Evolutionary conservation across 2,888 invertebrate genomes (phyloP), one percentile per base, ranked within the genome.

Genomic region (Drosophila mayaguana): DNA sequence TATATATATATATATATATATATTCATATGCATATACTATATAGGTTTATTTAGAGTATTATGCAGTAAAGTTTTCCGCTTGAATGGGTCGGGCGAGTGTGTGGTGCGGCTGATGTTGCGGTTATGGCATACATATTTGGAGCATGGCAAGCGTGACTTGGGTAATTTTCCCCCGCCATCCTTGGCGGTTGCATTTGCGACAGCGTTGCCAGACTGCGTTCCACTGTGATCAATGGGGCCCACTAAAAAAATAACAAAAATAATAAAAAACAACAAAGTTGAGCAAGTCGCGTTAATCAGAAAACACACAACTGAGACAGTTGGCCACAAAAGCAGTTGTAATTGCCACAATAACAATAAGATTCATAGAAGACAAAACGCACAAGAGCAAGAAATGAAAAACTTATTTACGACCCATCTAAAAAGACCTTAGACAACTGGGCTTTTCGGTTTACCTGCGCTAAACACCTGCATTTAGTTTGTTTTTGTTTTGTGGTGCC

Each of bases 81-180:
- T 75, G 59, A 85, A 81, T 72, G 69, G 50, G 6, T 42, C n/a
- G 48, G 36, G 7, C 16, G 28, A n/a, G n/a, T n/a, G n/a, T n/a
- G n/a, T n/a, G n/a, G n/a, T 28, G n/a, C 28, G n/a, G 28, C 28
- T 8, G 28, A 28, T 16, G 25, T 34, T 68, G 54, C 22, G 63
- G 77, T 78, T 78, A 81, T 78, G 73, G 45, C 78, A 77, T 63
- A 54, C 8, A 55, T 45, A 79, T 81, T 60, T 80, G 18, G 80
- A 72, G 77, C 64, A 70, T 32, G 72, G 71, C 81, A 56, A 69
- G 77, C 89, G 85, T 89, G 88, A 79, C 89, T 83, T 50, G 64
- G 54, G 79, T 53, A 76, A 83, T 88, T 81, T 66, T 50, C 59
- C 43, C 63, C 28, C 8, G 28, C 63, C 43, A 40, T 3, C 40